A percentile compares a stretch with the other conserved stretches of the same genome.
phyloP scores from a whole-genome alignment of 2,113 vertebrate species.

The Plecotus auritus region DNA sequence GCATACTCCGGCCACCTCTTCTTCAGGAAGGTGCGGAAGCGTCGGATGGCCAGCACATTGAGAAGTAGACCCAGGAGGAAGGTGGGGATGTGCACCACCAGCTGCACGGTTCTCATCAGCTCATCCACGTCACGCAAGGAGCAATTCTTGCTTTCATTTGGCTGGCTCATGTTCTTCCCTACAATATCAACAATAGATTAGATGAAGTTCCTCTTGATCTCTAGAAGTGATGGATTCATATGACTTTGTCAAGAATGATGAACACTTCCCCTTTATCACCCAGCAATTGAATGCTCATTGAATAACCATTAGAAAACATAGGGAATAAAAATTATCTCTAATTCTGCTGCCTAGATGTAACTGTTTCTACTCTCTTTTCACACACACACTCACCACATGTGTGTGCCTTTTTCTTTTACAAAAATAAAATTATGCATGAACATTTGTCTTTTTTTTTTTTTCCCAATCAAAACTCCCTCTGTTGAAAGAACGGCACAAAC shows the following conservation, averaged over 20 bases:
- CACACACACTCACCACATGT: rapidly evolving
- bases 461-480: background rate
- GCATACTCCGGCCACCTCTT: slow-evolving; percentile 74
- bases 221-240: background rate
- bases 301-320: background rate
- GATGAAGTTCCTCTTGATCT: background rate
- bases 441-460: background rate
- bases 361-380: background rate
- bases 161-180: slow-evolving; percentile 68
- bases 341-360: background rate
- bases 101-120: slow-evolving; percentile 73
- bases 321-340: background rate
- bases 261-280: background rate
- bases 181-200: background rate
- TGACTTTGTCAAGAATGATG: background rate
- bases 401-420: background rate
- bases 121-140: slow-evolving; percentile 59
- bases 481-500: background rate
- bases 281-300: too few species aligned
- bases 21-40: slow-evolving; percentile 83
- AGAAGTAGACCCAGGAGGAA: slow-evolving; percentile 85
- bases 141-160: background rate
- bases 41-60: slow-evolving; percentile 82
- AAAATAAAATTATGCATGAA: background rate
- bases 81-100: slow-evolving; percentile 86